These are phyloP conservation scores for Caenorhabditis latens DNA, from an alignment of 1,140 invertebrate species.

Conservation along the genomic window DNA sequence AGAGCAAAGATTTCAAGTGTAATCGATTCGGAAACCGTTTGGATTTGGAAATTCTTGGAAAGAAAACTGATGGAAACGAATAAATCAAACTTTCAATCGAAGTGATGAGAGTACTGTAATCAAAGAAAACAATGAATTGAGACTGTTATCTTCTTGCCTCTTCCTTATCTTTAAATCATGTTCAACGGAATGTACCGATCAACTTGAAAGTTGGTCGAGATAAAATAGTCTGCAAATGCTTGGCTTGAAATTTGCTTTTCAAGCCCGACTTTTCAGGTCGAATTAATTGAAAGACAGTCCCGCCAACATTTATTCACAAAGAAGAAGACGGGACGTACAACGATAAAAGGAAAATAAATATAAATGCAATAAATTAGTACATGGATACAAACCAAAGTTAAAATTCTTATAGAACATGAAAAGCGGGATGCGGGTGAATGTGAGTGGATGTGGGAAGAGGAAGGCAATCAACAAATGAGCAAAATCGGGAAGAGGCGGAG, in stretches of 20 bases:
- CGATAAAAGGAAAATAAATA: not conserved
- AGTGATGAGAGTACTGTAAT: no score
- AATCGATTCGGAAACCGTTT: slow-evolving; percentile 21
- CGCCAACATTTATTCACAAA: slow-evolving; percentile 34
- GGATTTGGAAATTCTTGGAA: not conserved
- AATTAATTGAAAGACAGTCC: not conserved
- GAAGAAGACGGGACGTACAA: no score
- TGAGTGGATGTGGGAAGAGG: not conserved
- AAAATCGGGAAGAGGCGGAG: not conserved
- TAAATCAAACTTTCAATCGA: no score
- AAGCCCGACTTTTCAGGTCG: not conserved
- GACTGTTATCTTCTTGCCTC: no score
- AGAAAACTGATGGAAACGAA: not conserved
- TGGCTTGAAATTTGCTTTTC: no score
- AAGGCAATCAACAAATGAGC: slow-evolving; percentile 48
- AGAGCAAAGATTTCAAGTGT: slow-evolving; percentile 37
- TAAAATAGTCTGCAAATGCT: no score
- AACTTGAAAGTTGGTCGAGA: no score
- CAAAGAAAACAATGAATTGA: no score
- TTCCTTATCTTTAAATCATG: no score
- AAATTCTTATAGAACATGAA: slow-evolving; percentile 41
- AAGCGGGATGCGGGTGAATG: slow-evolving; percentile 4
- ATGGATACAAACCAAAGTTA: slow-evolving; percentile 7
- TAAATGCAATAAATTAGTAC: slow-evolving; percentile 49
- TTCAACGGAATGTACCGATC: no score